Base-by-base conservation (phyloP, 2,888 invertebrate genomes). In the Eubasilissa splendida region DNA sequence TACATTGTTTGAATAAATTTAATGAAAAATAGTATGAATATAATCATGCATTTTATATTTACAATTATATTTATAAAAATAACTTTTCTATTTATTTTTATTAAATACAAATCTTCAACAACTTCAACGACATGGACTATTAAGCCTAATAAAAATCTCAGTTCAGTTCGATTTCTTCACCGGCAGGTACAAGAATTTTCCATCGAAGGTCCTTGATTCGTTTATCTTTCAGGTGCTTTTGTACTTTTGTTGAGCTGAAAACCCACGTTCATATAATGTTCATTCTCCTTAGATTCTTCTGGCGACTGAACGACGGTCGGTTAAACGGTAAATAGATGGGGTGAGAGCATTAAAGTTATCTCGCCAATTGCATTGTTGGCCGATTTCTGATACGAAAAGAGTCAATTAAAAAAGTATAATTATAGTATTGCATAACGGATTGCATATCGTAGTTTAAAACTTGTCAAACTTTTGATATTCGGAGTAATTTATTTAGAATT, bases 151-250 rank as follows among this genome's bases (percentile, higher is more conserved):
- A 73, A 53, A 71, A 56, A 73, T 12, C 11, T 66, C 58, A 11
- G 58, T 58, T 9, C n/a, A 11, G 11, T 66, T 50, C 66, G n/a
- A 66, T 75, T 59, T 4, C 10, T 42, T n/a, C 50, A 22, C 70
- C 50, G 52, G 50, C 12, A 14, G 10, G 52, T 31, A 22, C 22
- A 70, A 66, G 77, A 77, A 77, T 77, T 70, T 77, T 70, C 31
- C 60, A 77, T 58, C 70, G 71, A 77, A 77, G 77, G 70, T 70
- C 70, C 77, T 77, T 71, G 77, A 77, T 77, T 77, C 77, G 77
- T 71, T 77, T 77, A 77, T 77, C 71, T 77, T 70, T 77, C 53
- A 59, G 70, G 77, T 77, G 71, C 68, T 59, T 77, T 77, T 71
- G 71, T 77, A 71, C 42, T 77, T 70, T 77, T 77, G 71, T 71